These are phyloP conservation scores for Corvus cornix DNA, from an alignment of 2,113 vertebrate species.

Conservation along the genomic window DNA sequence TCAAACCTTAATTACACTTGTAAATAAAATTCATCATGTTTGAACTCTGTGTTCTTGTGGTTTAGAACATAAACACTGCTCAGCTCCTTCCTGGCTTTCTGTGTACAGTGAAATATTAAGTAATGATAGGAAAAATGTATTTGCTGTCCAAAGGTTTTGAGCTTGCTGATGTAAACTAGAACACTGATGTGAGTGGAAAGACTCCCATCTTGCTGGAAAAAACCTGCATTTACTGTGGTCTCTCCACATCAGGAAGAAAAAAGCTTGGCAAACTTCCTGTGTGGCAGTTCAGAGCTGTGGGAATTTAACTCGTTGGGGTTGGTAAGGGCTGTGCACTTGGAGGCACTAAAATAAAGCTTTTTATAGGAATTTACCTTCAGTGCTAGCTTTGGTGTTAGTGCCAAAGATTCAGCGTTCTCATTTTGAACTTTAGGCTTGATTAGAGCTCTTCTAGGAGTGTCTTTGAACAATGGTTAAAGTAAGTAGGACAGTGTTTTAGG, in stretches of 20 bases:
- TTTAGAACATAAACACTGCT: fast-evolving
- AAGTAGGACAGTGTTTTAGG: background rate
- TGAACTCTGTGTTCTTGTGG: background rate
- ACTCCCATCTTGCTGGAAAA: background rate
- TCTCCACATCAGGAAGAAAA: background rate
- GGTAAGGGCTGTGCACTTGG: background rate
- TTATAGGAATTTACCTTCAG: background rate
- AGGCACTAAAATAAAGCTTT: background rate
- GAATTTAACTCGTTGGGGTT: background rate
- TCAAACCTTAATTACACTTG: background rate
- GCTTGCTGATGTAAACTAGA: background rate
- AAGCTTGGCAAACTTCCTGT: background rate
- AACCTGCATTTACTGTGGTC: background rate
- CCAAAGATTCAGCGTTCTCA: background rate
- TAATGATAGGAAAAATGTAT: background rate
- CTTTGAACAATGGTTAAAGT: background rate
- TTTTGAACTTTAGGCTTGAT: background rate
- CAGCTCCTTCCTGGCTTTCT: background rate
- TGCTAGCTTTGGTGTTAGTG: background rate
- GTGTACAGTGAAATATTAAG: background rate
- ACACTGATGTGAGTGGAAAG: too few species aligned
- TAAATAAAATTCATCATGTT: background rate
- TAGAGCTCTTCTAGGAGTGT: background rate
- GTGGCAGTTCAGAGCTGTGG: background rate
- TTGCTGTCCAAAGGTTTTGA: background rate